phyloP scores from a whole-genome alignment of 1,140 invertebrate genomes.

The Drosophila seguyi region DNA sequence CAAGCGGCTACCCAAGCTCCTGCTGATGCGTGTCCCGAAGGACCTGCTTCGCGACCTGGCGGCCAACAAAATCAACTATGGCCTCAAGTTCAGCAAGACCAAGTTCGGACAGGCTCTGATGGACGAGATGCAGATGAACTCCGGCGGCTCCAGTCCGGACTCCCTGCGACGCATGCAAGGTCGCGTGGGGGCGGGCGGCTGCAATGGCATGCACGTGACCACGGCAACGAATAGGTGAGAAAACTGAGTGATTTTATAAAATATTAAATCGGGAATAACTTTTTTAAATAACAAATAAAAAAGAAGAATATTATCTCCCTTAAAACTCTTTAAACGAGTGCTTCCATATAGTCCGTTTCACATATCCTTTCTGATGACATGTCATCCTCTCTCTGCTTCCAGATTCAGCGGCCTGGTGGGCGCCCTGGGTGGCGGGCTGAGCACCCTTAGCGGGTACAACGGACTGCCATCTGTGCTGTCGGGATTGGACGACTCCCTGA shows the following conservation, averaged over 20 bases:
- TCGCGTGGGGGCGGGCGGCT: conserved; percentile 89
- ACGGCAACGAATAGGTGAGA: conserved; percentile 89
- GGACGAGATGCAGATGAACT: conserved; percentile 89
- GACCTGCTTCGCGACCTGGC: conserved; percentile 92
- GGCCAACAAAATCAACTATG: conserved; percentile 90
- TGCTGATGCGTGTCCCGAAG: conserved; percentile 94
- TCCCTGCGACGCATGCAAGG: conserved; percentile 88
- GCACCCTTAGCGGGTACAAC: conserved; percentile 89
- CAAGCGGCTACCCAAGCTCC: conserved; percentile 91
- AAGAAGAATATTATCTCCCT: neutral
- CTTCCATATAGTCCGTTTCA: neutral
- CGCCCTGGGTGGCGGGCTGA: conserved; percentile 87
- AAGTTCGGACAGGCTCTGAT: conserved; percentile 89
- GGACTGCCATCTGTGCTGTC: conserved; percentile 92
- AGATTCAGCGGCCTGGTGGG: conserved; percentile 90
- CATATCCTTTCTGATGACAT: conserved; percentile 18
- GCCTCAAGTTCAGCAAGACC: conserved; percentile 87
- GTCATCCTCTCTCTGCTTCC: conserved; percentile 53
- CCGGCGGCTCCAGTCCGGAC: conserved; percentile 90
- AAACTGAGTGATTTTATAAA: neutral
- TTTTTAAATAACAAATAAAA: neutral
- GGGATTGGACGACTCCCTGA: conserved; percentile 92
- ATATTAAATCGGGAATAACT: neutral
- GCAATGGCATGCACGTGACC: conserved; percentile 91
- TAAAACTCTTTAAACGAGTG: neutral